Evolutionary conservation across 2,113 vertebrate genomes (phyloP).

Genomic region (Puntigrus tetrazona): DNA sequence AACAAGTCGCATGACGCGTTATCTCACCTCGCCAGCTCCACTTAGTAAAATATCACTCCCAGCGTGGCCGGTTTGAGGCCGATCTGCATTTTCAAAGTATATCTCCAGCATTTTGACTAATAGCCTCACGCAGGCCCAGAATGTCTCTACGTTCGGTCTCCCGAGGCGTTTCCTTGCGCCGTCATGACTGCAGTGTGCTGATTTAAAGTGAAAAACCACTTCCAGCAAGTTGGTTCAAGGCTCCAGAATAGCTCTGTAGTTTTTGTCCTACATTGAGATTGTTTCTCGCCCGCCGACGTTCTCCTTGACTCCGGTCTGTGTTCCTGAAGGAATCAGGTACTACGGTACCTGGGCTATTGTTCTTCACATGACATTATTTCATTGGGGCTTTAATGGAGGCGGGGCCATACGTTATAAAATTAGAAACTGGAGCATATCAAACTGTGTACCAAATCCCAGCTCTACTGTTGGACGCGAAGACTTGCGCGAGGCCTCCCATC

Average conservation of each 20-base stretch:
- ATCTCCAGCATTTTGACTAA: background rate
- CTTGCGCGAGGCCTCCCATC: slow-evolving; percentile 77
- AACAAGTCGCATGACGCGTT: slow-evolving; percentile 17
- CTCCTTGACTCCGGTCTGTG: slow-evolving; percentile 71
- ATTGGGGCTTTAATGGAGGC: slow-evolving; percentile 70
- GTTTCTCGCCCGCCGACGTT: slow-evolving; percentile 34
- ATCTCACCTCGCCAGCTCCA: slow-evolving; percentile 32
- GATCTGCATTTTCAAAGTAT: background rate
- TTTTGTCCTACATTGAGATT: slow-evolving; percentile 49
- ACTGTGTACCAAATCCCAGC: slow-evolving; percentile 77
- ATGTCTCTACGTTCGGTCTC: background rate
- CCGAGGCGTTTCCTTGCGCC: slow-evolving; percentile 36
- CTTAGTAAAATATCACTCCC: slow-evolving; percentile 24
- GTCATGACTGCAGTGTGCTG: slow-evolving; percentile 25
- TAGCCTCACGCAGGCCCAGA: background rate
- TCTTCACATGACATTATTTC: slow-evolving; percentile 81
- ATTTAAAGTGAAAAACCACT: slow-evolving; percentile 51
- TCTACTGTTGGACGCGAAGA: slow-evolving; percentile 71
- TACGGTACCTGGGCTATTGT: slow-evolving; percentile 74
- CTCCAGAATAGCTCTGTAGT: slow-evolving; percentile 5
- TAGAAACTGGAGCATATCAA: slow-evolving; percentile 84
- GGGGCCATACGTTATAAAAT: slow-evolving; percentile 77
- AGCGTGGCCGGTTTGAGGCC: background rate
- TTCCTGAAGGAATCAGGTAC: slow-evolving; percentile 69
- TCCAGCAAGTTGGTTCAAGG: slow-evolving; percentile 29